A percentile compares a stretch with the other conserved stretches of the same genome.
These are phyloP conservation scores for Brachyrhaphis roseni DNA, from an alignment of 2,797 vertebrate genomes.

Conservation along the genomic window DNA sequence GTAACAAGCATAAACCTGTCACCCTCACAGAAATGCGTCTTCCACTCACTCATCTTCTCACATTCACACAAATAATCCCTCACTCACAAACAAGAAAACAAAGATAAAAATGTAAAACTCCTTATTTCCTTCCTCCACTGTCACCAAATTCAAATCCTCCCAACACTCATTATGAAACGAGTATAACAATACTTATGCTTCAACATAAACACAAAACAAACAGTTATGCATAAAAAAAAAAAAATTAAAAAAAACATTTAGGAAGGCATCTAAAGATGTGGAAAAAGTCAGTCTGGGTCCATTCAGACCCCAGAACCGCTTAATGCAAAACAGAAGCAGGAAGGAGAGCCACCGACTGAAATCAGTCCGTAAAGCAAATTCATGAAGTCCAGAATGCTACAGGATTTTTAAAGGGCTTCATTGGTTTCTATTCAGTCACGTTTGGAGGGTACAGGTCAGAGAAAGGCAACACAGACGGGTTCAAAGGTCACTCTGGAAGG, in stretches of 20 bases:
- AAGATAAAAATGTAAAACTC: constrained; percentile 74
- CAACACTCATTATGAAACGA: constrained; percentile 52
- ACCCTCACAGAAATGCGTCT: constrained; percentile 73
- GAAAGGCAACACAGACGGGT: constrained; percentile 60
- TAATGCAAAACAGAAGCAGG: constrained; percentile 37
- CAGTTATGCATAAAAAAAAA: constrained; percentile 26
- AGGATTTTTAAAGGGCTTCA: constrained; percentile 33
- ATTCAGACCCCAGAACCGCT: constrained; percentile 16
- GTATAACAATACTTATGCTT: constrained; percentile 67
- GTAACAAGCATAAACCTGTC: constrained; percentile 63
- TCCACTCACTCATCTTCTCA: constrained; percentile 32
- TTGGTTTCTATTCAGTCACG: constrained; percentile 40
- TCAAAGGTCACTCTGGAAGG: constrained; percentile 58
- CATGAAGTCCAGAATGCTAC: constrained; percentile 34
- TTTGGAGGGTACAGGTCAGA: constrained; percentile 28
- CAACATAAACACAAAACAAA: constrained; percentile 54
- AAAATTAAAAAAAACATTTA: constrained; percentile 49
- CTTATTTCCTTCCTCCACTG: constrained; percentile 42
- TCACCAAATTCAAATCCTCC: constrained; percentile 55
- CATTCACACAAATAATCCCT: constrained; percentile 37
- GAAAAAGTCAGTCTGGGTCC: constrained; percentile 47
- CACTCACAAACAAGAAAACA: constrained; percentile 63
- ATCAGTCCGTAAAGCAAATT: constrained; percentile 19
- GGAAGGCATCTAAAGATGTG: constrained; percentile 75
- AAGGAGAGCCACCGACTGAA: constrained; percentile 24